phyloP scores from a whole-genome alignment of 2,797 vertebrate species.

The Triplophysa bombifrons region DNA sequence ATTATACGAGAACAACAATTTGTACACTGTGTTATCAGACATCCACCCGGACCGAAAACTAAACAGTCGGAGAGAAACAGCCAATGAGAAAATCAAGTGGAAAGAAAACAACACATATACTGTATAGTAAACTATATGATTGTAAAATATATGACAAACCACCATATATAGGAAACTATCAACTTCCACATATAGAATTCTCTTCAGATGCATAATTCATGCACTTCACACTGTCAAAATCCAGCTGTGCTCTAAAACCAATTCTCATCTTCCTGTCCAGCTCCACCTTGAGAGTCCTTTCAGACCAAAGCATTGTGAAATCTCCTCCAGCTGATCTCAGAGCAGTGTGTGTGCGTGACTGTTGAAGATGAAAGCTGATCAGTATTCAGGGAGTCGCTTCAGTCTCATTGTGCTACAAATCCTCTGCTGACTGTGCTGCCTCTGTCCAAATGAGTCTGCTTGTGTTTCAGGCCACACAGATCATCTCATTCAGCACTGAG shows the following conservation, averaged over 20 bases:
- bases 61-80: neutral
- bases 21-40: neutral
- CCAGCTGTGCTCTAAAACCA: neutral
- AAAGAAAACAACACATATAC: neutral
- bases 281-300: neutral
- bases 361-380: constrained; percentile 15
- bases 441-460: neutral
- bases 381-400: constrained; percentile 13
- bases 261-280: neutral
- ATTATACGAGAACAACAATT: too few relatives aligned
- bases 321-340: neutral
- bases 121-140: too few relatives aligned
- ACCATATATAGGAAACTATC: neutral
- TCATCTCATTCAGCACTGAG: neutral
- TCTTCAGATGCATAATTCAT: constrained; percentile 33
- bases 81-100: neutral
- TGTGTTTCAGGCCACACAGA: constrained; percentile 15
- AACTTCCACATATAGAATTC: neutral
- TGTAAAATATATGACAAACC: too few relatives aligned
- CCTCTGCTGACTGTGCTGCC: constrained; percentile 24
- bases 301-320: neutral
- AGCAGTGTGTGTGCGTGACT: neutral
- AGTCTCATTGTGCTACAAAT: constrained; percentile 3
- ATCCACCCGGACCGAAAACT: neutral
- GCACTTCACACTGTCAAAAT: neutral